Conservation (phyloP, 2,797 vertebrate species). For the Pangasius mekongensis region DNA sequence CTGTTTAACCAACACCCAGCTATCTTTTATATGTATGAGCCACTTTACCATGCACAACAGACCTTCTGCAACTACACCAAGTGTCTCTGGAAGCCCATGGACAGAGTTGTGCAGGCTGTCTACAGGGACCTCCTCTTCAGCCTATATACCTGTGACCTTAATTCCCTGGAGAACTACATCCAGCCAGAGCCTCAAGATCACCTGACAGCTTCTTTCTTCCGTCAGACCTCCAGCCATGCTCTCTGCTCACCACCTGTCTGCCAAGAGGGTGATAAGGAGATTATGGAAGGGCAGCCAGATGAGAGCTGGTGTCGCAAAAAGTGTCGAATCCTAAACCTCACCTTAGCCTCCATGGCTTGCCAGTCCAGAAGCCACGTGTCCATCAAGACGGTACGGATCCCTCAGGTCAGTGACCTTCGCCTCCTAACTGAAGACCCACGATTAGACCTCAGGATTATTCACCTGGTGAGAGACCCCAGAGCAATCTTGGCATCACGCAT, state of each 20-base stretch:
- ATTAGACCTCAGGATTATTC: constrained; percentile 79
- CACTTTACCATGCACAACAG: constrained; percentile 81
- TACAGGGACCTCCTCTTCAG: constrained; percentile 81
- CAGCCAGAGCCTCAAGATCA: constrained; percentile 77
- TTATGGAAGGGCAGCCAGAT: constrained; percentile 57
- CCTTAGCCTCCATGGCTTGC: constrained; percentile 71
- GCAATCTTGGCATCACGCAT: constrained; percentile 81
- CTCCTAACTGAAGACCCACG: constrained; percentile 79
- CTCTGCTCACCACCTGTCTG: constrained; percentile 81
- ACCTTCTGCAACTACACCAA: constrained; percentile 76
- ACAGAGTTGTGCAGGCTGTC: constrained; percentile 76
- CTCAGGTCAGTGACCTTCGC: constrained; percentile 73
- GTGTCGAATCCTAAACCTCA: constrained; percentile 77
- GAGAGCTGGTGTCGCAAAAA: constrained; percentile 78
- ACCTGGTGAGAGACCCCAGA: constrained; percentile 82
- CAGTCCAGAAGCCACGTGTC: constrained; percentile 70
- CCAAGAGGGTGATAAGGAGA: constrained; percentile 48
- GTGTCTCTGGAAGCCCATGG: constrained; percentile 68
- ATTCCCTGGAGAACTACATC: constrained; percentile 80
- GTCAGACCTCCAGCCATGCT: constrained; percentile 76
- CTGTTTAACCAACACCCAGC: constrained; percentile 82
- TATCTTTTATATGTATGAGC: constrained; percentile 83
- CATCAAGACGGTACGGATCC: constrained; percentile 79
- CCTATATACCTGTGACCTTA: constrained; percentile 79
- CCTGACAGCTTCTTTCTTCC: constrained; percentile 73